Evolutionary conservation across 2,113 vertebrate genomes (phyloP), one percentile per base, ranked within the genome.

Genomic region (Donacobius atricapilla): DNA sequence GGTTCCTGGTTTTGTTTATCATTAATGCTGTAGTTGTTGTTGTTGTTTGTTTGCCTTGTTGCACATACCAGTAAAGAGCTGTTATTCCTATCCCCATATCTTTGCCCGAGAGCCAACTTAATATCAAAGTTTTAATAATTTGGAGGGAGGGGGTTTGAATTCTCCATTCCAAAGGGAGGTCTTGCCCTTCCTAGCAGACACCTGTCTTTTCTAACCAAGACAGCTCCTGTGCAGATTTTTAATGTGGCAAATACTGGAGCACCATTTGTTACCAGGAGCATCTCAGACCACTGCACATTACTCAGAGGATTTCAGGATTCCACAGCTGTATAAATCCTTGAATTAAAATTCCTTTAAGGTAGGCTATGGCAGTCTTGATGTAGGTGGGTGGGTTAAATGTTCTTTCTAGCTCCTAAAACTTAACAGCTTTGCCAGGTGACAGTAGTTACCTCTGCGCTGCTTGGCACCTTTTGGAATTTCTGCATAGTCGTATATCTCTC

Each of bases 291-390:
- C 19, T 96, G 94, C 89, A 93, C 87, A 33, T 94, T 94, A 94
- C 89, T 95, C 76, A 88, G 88, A 95, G 91, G 95, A 96, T 96
- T 96, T 96, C 82, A 94, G 93, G 90, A 94, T 91, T 97, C 93
- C 95, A 96, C 89, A 93, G 92, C 76, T 91, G 51, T 61, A 83
- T 90, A 96, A 97, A 96, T 92, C 94, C 81, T 97, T 95, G 89
- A 95, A 97, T 96, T 96, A 96, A 97, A 96, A 93, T 82, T 80
- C 89, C 94, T 97, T 51, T 65, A 73, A 87, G 64, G 47, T 63
- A 66, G 35, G 51, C 50, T 77, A 24, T 39, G 44, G 69, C 50
- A 60, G 42, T 86, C 68, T 54, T 53, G 45, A 53, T 57, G 30
- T 10, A 53, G 37, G 33, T 83, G 35, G 30, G 50, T 14, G 78